A percentile compares a stretch with the other conserved stretches of the same genome.
Evolutionary conservation across 2,797 vertebrate genomes (phyloP).

Genomic region (Euphonia xanthogaster): DNA sequence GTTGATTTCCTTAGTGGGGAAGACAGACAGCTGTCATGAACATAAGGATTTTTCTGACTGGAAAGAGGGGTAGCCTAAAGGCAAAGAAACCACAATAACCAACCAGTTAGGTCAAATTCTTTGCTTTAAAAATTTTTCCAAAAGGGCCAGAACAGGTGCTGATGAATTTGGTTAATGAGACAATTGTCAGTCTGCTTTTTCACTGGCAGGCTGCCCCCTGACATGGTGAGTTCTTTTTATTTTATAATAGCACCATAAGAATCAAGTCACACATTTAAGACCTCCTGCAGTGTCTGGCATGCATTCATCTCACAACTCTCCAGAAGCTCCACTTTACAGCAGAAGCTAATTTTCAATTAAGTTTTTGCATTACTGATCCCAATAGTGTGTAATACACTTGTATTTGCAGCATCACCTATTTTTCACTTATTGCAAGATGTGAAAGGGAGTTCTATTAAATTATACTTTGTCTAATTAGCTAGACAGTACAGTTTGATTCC

Average conservation of each 20-base stretch:
- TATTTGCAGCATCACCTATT: not conserved
- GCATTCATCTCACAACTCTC: not conserved
- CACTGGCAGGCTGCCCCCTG: not conserved
- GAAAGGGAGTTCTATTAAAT: not conserved
- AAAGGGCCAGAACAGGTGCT: not conserved
- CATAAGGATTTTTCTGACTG: not conserved
- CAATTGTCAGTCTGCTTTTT: not conserved
- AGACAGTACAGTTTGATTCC: not conserved
- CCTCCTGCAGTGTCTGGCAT: not conserved
- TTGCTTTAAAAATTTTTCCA: not conserved
- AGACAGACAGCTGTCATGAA: not conserved
- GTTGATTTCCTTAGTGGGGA: not conserved
- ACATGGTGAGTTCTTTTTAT: not conserved
- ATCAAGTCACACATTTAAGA: not conserved
- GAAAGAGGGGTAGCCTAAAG: not conserved
- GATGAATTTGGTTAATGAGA: not conserved
- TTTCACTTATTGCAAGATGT: not conserved
- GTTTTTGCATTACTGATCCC: not conserved
- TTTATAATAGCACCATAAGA: not conserved
- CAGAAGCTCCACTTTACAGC: not conserved
- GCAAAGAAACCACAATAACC: not conserved
- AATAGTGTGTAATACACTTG: fast-evolving
- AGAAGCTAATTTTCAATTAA: not conserved
- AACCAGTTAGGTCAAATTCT: not conserved
- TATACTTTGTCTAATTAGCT: not conserved